Base-by-base conservation (phyloP, 2,113 vertebrate genomes). In the Syngnathoides biaculeatus region DNA sequence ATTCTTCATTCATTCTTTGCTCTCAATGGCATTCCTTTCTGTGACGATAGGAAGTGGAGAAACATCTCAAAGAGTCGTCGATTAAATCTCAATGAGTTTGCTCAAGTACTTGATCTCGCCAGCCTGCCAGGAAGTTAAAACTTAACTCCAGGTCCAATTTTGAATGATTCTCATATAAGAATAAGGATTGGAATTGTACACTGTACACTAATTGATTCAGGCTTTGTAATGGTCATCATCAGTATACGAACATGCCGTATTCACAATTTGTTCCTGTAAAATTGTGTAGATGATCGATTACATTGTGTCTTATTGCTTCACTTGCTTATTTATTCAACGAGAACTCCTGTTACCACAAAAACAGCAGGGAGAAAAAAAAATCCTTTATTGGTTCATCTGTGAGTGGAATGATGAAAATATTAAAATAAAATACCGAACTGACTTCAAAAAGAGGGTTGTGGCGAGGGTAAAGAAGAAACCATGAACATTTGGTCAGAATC, bases 1-100 rank as follows among this genome's bases (percentile, higher is more conserved):
- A 47, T 53, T 56, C 35, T 58, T 57, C 57, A 67, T 79, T 78
- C 68, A 65, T 52, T 67, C 47, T 71, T 69, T 81, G 24, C 35
- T 42, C 63, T 79, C 42, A 81, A 79, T 73, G 72, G 24, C 67
- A 67, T 73, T 77, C 69, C 65, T 69, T 24, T 72, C 39, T 42
- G 22, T 59, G 57, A 58, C n/a, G 48, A n/a, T 45, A 76, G 52
- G 61, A 78, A 57, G 59, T 56, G 24, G 71, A 39, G 30, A 63
- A 78, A 65, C 50, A 14, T 65, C 48, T 58, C 8, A 30, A 1
- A 35, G 68, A 55, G 42, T 67, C 53, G 71, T 48, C 79, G 63
- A 66, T 35, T 66, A 17, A 57, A 24, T 64, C 52, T 58, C 38
- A 62, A 62, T 24, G 59, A 62, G 24, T 45, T 59, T 20, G 8